These are phyloP conservation scores for Nibea coibor DNA, from an alignment of 2,113 vertebrate genomes.

Conservation along the genomic window DNA sequence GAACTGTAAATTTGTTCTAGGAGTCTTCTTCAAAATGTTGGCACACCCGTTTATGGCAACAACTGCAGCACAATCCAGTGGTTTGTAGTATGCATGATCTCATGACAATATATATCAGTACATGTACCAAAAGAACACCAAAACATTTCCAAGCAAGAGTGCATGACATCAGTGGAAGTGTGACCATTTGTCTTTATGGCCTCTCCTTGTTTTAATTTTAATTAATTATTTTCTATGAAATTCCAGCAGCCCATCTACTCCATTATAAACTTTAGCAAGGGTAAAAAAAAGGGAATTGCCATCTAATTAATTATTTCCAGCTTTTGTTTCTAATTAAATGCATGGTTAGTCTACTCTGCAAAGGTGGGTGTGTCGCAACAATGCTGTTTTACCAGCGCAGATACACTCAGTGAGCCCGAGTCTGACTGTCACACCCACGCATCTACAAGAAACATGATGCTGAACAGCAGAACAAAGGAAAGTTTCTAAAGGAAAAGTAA, in stretches of 20 bases:
- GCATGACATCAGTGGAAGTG: conserved; percentile 52
- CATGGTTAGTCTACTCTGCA: conserved; percentile 80
- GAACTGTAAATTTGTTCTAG: not conserved
- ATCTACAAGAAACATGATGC: conserved; percentile 51
- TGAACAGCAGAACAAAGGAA: conserved; percentile 38
- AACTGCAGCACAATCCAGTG: not conserved
- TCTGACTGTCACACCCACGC: conserved; percentile 54
- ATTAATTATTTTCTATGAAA: conserved; percentile 73
- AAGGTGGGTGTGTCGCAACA: conserved; percentile 68
- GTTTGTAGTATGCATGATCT: not conserved
- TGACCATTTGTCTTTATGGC: conserved; percentile 73
- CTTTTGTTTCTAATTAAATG: conserved; percentile 88
- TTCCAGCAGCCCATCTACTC: conserved; percentile 66
- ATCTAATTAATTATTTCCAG: conserved; percentile 84
- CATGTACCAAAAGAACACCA: not conserved
- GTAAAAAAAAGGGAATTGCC: conserved; percentile 70
- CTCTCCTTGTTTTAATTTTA: conserved; percentile 65
- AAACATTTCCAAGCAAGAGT: conserved; percentile 21
- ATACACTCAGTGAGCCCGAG: conserved; percentile 46
- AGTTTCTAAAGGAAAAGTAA: conserved; percentile 37
- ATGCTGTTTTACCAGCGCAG: conserved; percentile 55
- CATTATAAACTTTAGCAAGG: conserved; percentile 78
- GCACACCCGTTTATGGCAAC: too few relatives aligned
- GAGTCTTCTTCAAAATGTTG: not conserved
- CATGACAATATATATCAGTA: conserved; percentile 6